These are phyloP conservation scores for Dermochelys coriacea DNA, from an alignment of 2,797 vertebrate genomes.

Conservation along the genomic window DNA sequence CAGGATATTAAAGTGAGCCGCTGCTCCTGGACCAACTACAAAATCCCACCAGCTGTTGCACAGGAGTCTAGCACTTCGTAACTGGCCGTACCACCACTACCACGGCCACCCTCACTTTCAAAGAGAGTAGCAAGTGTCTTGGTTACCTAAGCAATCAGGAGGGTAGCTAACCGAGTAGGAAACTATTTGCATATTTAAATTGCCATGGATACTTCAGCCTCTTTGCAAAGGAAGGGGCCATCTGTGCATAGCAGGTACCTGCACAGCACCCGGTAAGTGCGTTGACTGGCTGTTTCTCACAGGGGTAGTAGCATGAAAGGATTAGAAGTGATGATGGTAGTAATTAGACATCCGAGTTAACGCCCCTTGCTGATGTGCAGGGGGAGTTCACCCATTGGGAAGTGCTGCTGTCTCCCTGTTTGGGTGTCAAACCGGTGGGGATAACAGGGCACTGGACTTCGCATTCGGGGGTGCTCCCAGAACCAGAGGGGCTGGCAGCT, in stretches of 20 bases:
- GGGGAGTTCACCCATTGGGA: neutral
- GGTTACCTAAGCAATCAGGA: neutral
- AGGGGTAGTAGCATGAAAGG: neutral
- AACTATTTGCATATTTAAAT: neutral
- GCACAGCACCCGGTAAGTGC: neutral
- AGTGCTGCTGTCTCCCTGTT: neutral
- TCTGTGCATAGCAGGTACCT: neutral
- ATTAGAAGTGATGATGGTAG: accelerated
- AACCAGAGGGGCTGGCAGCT: neutral
- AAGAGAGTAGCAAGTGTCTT: neutral
- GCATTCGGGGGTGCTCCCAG: too few relatives aligned
- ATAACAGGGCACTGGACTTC: neutral
- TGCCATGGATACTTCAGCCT: neutral
- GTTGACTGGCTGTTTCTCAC: accelerated
- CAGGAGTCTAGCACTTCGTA: neutral
- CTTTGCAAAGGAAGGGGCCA: neutral
- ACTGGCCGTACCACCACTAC: neutral
- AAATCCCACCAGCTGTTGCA: neutral
- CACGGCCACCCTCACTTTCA: neutral
- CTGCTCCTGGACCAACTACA: neutral
- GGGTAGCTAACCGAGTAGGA: neutral
- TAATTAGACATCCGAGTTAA: neutral
- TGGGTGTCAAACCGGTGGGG: neutral
- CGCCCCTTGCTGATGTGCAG: neutral
- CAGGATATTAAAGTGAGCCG: neutral